phyloP scores from a whole-genome alignment of 2,113 vertebrate genomes.

The Psilopogon haemacephalus region DNA sequence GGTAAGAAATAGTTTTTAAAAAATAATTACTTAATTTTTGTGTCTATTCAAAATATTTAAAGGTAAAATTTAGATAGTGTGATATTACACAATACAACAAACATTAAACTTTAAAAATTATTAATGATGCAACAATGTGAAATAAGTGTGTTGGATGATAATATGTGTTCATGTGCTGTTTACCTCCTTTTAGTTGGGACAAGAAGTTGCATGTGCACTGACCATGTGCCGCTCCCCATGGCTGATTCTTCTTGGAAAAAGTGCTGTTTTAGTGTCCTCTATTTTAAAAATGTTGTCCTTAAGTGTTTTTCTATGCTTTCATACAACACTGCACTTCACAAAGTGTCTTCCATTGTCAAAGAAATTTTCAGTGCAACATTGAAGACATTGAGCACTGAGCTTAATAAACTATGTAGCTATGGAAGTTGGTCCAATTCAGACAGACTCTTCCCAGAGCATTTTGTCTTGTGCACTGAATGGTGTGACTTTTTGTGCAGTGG shows the following conservation, averaged over 20 bases:
- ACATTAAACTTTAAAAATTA: background rate
- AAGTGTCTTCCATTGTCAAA: background rate
- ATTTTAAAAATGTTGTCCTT: background rate
- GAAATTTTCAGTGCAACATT: background rate
- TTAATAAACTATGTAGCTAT: background rate
- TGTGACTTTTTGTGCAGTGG: background rate
- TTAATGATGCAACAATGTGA: background rate
- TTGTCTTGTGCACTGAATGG: no score
- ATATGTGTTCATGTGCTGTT: accelerated
- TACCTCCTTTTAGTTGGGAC: background rate
- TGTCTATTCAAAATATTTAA: background rate
- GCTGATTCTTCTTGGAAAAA: background rate
- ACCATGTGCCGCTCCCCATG: accelerated
- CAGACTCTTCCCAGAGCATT: no score
- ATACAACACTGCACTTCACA: background rate
- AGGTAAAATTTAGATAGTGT: background rate
- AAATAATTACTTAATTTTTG: background rate
- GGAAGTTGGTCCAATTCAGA: no score
- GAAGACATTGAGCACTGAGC: background rate
- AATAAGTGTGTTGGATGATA: background rate
- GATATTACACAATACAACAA: background rate
- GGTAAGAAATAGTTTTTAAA: background rate
- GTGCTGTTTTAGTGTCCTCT: accelerated
- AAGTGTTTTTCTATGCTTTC: background rate
- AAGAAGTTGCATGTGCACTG: background rate